Percentiles rank a stretch among this genome's conserved stretches.
Conservation (phyloP, 2,797 vertebrate genomes). For the Sibirionetta formosa region DNA sequence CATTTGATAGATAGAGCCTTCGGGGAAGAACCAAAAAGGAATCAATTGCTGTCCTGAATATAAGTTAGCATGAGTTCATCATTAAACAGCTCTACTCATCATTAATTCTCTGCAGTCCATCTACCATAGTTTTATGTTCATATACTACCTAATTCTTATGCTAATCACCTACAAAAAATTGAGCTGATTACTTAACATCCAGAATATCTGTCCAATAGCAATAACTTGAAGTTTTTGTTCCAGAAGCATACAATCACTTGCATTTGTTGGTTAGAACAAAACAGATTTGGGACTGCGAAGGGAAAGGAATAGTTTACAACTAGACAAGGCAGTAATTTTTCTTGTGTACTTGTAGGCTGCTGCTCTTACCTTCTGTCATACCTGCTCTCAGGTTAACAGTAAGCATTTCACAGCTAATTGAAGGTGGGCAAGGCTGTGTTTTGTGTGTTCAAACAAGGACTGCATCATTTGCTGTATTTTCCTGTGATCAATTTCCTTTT, state of each 20-base stretch:
- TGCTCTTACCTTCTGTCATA: not conserved
- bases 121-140: not conserved
- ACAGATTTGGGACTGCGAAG: not conserved
- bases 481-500: not conserved
- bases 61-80: slow-evolving; percentile 43
- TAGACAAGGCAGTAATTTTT: not conserved
- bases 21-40: slow-evolving; percentile 43
- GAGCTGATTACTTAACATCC: not conserved
- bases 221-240: not conserved
- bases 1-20: slow-evolving; percentile 68
- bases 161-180: not conserved
- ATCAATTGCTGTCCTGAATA: slow-evolving; percentile 44
- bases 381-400: not conserved
- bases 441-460: not conserved
- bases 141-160: not conserved
- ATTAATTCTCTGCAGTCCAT: slow-evolving; percentile 3
- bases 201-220: not conserved
- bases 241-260: not conserved
- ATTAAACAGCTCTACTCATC: slow-evolving; percentile 25
- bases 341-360: not conserved
- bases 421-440: not conserved
- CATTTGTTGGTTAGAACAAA: not conserved
- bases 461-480: not conserved
- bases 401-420: not conserved
- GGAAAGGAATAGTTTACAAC: not conserved